Evolutionary conservation across 2,888 invertebrate genomes (phyloP), one percentile per base, ranked within the genome.

Genomic region (Atethmia centrago): DNA sequence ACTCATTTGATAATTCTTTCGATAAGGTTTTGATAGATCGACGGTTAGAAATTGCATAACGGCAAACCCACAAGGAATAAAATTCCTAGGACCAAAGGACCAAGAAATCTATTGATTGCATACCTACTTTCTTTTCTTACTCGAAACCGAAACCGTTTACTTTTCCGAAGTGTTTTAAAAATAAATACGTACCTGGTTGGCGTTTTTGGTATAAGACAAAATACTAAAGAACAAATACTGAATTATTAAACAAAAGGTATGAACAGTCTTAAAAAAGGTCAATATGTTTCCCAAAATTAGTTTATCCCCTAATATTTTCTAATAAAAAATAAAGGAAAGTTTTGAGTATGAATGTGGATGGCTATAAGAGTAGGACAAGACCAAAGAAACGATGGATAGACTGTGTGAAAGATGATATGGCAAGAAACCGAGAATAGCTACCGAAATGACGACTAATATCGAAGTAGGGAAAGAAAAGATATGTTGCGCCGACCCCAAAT

Each of bases 11-110:
- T 86, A 77, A 79, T 79, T 63, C 47, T 72, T 55, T 49, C 59
- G 85, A 85, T 83, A 86, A 83, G 64, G 62, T 80, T 80, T 76
- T 81, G 83, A 80, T 86, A 66, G 82, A 86, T 83, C 49, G 84
- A 76, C 73, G 71, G 74, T 81, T 78, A 28, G 25, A 62, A 79
- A 82, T 78, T 80, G 69, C 66, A 72, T 31, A 68, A 66, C 51
- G 47, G 28, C 14, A 40, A 66, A 40, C n/a, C 19, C 21, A 16
- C 8, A 59, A 42, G 31, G 2, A 21, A 36, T 21, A 28, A 63
- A 53, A 53, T 63, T 66, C 79, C 14, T 74, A 74, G 45, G 56
- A 47, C 25, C 5, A 9, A 56, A 56, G 61, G 31, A 69, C 14
- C 51, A 62, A 25, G 55, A 65, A 65, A 78, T 61, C 0, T 59